These are phyloP conservation scores for Saccopteryx bilineata DNA, from an alignment of 2,113 vertebrate genomes.

Conservation along the genomic window DNA sequence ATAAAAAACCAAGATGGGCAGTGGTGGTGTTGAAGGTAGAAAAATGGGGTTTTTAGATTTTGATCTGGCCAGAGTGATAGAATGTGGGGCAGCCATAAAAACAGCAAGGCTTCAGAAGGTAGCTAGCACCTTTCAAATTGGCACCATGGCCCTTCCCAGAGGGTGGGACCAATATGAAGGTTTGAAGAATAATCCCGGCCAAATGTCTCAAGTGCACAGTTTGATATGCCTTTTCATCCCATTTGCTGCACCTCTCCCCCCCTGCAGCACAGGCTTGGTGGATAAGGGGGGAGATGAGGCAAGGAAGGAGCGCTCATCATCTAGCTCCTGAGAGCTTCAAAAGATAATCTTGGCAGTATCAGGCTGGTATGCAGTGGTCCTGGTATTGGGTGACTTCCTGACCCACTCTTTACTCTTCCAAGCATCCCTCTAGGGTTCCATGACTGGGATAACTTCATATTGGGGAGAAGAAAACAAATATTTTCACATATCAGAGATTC, in stretches of 20 bases:
- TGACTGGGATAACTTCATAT: background rate
- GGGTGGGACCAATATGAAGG: slow-evolving; percentile 33
- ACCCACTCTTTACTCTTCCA: background rate
- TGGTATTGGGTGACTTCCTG: slow-evolving; percentile 28
- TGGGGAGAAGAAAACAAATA: background rate
- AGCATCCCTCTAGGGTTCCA: background rate
- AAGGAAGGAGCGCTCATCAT: background rate
- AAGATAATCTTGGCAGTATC: slow-evolving; percentile 72
- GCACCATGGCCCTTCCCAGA: slow-evolving; percentile 68
- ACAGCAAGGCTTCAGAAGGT: slow-evolving; percentile 58
- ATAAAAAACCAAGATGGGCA: background rate
- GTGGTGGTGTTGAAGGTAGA: background rate
- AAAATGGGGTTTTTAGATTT: background rate
- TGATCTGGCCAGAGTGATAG: background rate
- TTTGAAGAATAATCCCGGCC: background rate
- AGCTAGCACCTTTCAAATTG: slow-evolving; percentile 82
- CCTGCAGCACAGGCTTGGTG: background rate
- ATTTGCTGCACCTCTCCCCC: background rate
- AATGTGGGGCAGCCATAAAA: background rate
- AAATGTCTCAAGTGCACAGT: background rate
- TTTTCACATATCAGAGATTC: background rate
- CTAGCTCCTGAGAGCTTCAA: background rate
- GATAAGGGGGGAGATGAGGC: background rate
- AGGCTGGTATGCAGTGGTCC: slow-evolving; percentile 74
- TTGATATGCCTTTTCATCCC: background rate